Base-by-base conservation (phyloP, 2,888 invertebrate species). In the Cantharis rustica region DNA sequence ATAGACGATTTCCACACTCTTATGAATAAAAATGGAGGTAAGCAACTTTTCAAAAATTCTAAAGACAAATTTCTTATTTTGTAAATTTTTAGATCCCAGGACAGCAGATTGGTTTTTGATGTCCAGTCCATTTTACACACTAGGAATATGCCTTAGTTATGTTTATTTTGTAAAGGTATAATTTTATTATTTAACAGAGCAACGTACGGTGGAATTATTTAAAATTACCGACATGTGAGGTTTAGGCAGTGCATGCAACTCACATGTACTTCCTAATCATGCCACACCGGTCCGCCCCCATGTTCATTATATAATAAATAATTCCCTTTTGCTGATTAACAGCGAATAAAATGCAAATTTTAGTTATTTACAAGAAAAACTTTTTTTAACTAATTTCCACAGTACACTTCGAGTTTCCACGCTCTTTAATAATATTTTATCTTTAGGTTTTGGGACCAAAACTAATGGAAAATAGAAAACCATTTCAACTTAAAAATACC, bases 51-150 rank as follows among this genome's bases (percentile, higher is more conserved):
- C 11, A 31, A 75, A 26, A 71, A 68, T 62, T 66, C 16, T 1
- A 7, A 23, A 27, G 61, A 10, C 71, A 16, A 16, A 66, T 15
- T 20, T 61, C 61, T 69, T 62, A 69, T 83, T 81, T 83, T 83
- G 84, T 82, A 79, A 75, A 16, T 84, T 92, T 92, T 83, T 91
- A 96, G 96, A 96, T 91, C 91, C 93, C 80, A 92, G 98, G 87
- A 96, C 97, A 85, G 95, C 95, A 89, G 93, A 94, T 89, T 98
- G 96, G 96, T 93, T 95, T 85, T 91, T 98, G 90, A 98, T 98
- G 96, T 94, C 95, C 86, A 96, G 96, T 83, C 98, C 98, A 79
- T 93, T 96, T 86, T 97, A 98, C 85, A 98, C 98, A 83, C 90
- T 97, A 88, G 90, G 94, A 88, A 94, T 97, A 89, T 98, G 97